phyloP scores from a whole-genome alignment of 1,140 invertebrate genomes.

The Phymorhynchus buccinoides region DNA sequence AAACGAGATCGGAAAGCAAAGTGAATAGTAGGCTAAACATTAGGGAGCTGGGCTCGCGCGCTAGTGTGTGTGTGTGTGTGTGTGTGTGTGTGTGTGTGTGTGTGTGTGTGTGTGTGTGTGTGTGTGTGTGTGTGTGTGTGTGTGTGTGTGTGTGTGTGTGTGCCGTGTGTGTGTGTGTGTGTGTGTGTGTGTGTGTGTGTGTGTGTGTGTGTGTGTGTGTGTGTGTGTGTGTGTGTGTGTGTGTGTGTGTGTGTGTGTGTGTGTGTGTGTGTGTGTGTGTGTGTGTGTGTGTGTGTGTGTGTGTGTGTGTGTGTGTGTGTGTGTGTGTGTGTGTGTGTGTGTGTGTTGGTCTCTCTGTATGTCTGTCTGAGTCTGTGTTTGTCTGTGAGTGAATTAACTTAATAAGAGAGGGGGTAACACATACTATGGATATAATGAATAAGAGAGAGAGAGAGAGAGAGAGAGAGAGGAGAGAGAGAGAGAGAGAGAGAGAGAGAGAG shows the following conservation, averaged over 20 bases:
- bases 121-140: no score
- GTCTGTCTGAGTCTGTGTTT: background rate
- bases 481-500: background rate
- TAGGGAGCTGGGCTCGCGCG: no score
- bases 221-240: constrained; percentile 13
- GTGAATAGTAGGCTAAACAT: no score
- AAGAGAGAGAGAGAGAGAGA: constrained; percentile 2
- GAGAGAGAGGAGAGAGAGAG: background rate
- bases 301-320: background rate
- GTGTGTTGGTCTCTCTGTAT: no score
- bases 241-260: background rate
- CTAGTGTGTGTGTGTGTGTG: no score
- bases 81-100: no score
- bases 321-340: background rate
- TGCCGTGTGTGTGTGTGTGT: background rate
- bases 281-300: background rate
- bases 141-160: no score
- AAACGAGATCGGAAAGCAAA: no score
- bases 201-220: no score
- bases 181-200: background rate
- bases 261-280: background rate
- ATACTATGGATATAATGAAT: background rate
- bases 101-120: no score
- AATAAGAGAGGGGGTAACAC: no score
- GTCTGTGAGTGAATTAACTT: background rate